Evolutionary conservation across 2,888 invertebrate genomes (phyloP).

Genomic region (Hetaerina titia): DNA sequence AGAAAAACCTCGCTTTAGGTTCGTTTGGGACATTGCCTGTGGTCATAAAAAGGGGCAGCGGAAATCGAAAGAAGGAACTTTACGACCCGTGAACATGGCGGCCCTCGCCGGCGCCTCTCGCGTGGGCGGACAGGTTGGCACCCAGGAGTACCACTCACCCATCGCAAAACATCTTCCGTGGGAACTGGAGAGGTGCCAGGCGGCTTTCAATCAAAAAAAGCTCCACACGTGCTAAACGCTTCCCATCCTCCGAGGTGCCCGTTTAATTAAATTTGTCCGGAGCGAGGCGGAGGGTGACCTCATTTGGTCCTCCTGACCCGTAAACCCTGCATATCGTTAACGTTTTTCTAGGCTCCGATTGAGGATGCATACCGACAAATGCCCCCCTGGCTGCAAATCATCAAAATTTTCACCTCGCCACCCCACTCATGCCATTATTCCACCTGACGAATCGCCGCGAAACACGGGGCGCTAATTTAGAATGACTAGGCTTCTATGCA

Average conservation of each 20-base stretch:
- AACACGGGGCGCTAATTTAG: not conserved
- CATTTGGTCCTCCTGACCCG: not conserved
- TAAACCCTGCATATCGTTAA: not conserved
- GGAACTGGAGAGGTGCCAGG: not conserved
- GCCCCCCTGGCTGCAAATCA: too few relatives aligned
- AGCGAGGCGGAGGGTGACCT: not conserved
- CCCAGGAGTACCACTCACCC: not conserved
- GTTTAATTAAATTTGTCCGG: constrained; percentile 6
- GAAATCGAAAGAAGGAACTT: not conserved
- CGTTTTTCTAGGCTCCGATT: not conserved
- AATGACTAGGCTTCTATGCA: not conserved
- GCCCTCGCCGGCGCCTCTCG: not conserved
- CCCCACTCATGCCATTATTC: too few relatives aligned
- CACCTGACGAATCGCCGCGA: too few relatives aligned
- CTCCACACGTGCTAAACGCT: not conserved
- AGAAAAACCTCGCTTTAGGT: not conserved
- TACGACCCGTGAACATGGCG: not conserved
- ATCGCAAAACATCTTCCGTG: not conserved
- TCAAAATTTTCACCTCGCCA: too few relatives aligned
- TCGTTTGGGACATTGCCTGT: not conserved
- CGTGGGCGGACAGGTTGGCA: not conserved
- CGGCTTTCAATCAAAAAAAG: not conserved
- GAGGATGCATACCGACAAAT: not conserved
- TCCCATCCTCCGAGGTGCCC: not conserved
- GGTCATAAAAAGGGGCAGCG: not conserved